phyloP scores from a whole-genome alignment of 2,113 vertebrate species.

The Crotophaga sulcirostris region DNA sequence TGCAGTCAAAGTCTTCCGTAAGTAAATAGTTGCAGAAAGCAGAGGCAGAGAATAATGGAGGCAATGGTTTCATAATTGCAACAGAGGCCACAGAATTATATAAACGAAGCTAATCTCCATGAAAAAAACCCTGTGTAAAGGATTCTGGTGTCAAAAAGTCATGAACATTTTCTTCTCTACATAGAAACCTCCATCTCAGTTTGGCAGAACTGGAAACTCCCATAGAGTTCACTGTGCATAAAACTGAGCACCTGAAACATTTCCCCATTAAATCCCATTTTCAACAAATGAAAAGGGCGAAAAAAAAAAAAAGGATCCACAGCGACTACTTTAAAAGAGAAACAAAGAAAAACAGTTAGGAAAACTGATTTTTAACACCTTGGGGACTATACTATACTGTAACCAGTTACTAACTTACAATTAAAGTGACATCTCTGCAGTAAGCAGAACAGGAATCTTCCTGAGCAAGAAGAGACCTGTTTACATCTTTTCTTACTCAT shows the following conservation, averaged over 20 bases:
- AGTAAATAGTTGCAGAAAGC: not conserved
- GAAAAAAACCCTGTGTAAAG: not conserved
- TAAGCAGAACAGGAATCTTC: not conserved
- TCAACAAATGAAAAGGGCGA: not conserved
- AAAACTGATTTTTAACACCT: not conserved
- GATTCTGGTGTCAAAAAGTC: not conserved
- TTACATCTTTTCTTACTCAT: constrained; percentile 35
- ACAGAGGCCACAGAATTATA: not conserved
- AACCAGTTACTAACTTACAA: not conserved
- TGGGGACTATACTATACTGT: not conserved
- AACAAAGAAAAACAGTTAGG: not conserved
- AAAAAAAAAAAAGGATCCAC: not conserved
- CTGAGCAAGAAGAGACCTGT: not conserved
- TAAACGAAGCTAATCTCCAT: not conserved
- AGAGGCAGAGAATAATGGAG: not conserved
- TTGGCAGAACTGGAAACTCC: not conserved
- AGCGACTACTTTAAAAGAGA: not conserved
- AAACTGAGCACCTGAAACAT: not conserved
- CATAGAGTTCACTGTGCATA: not conserved
- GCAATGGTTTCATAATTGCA: not conserved
- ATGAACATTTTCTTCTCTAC: not conserved
- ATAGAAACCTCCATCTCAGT: not conserved
- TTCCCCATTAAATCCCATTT: not conserved
- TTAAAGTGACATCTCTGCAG: not conserved
- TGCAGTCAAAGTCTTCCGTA: not conserved